Base-by-base conservation (phyloP, 2,888 invertebrate species). In the Theodoxus fluviatilis region DNA sequence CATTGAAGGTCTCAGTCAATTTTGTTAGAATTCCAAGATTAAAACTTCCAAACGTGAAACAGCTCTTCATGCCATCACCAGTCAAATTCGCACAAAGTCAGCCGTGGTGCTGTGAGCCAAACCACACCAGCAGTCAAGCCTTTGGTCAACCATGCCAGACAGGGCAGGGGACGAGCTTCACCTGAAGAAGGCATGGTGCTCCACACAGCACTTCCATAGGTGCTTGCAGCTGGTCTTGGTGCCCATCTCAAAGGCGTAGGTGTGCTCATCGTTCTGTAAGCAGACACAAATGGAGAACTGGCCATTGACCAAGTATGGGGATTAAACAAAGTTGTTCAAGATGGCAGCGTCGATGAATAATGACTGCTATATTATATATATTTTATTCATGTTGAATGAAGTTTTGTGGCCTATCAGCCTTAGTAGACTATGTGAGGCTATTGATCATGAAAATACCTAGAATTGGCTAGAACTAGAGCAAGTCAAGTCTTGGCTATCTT, bases 241-340 rank as follows among this genome's bases (percentile, higher is more conserved):
- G 63, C 94, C 94, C 33, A 95, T 94, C 89, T 96, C 96, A 88
- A 97, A 97, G 6, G 96, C 96, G 87, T 95, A 96, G n/a, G 96
- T 96, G 85, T 94, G 94, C 79, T 96, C 95, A 82, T 96, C 96
- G 86, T 94, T 94, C 94, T 94, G 87, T 40, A 77, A n/a, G n/a
- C n/a, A n/a, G n/a, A n/a, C n/a, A n/a, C n/a, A n/a, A n/a, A n/a
- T n/a, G n/a, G n/a, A n/a, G n/a, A n/a, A n/a, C n/a, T n/a, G n/a
- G n/a, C n/a, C n/a, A n/a, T n/a, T n/a, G n/a, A n/a, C n/a, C n/a
- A n/a, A n/a, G n/a, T n/a, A n/a, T n/a, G n/a, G n/a, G n/a, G n/a
- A n/a, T n/a, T n/a, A n/a, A n/a, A n/a, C n/a, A n/a, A n/a, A n/a
- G n/a, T n/a, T n/a, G n/a, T n/a, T n/a, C n/a, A n/a, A n/a, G n/a